Evolutionary conservation across 2,888 invertebrate genomes (phyloP), one percentile per base, ranked within the genome.

Genomic region (Spodoptera littoralis): DNA sequence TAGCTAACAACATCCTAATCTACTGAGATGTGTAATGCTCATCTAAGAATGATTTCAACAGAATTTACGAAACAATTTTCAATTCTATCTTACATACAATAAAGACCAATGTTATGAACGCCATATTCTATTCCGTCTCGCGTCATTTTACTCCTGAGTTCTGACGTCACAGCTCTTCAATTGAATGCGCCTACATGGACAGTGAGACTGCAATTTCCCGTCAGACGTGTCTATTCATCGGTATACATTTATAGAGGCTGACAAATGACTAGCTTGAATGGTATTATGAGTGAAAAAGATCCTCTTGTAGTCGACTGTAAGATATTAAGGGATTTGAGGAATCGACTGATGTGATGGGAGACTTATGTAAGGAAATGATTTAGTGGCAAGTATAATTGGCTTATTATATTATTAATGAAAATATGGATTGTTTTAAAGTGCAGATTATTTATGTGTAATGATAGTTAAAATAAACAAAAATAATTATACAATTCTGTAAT

Each of bases 201-300:
- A 72, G 80, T 77, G 81, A 82, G 78, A 77, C 83, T 80, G 85
- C 84, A 87, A 87, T 87, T 86, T 86, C 84, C 85, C 84, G 73
- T 55, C 73, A 67, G 76, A 77, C 79, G 72, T 73, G 76, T 73
- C 79, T 76, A 81, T 83, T 84, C 84, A 82, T 55, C 62, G 2
- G 53, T 64, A 58, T 58, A 67, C 60, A 18, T 18, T 24, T 50
- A 55, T 53, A 53, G 54, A 42, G 55, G 27, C 30, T 59, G 76
- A 74, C 74, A 74, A 74, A 76, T 76, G 65, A 65, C 65, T 71
- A 45, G 53, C 56, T 65, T 60, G 59, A 69, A 76, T 69, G 42
- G 55, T 22, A 36, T 59, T 67, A 50, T 58, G 30, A 60, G 43
- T 41, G 57, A 66, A 59, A 56, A 48, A 43, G 50, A 60, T 36